Percentiles rank a stretch among this genome's conserved stretches.
Evolutionary conservation across 2,888 invertebrate species (phyloP).

Genomic region (Rhagonycha lutea): DNA sequence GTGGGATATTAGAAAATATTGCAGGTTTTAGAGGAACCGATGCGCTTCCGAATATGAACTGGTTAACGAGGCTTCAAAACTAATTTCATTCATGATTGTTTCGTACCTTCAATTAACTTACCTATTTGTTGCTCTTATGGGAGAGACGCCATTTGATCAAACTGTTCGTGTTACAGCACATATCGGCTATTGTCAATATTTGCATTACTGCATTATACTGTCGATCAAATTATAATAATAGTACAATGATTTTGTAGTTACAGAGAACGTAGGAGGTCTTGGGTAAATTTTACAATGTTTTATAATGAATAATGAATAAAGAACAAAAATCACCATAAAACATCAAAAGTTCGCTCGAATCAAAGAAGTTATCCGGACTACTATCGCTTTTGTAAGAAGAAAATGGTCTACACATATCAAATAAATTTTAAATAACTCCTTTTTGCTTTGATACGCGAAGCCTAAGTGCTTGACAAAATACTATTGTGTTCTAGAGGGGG

Average conservation of each 20-base stretch:
- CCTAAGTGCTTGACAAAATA: neutral
- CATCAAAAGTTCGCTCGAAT: neutral
- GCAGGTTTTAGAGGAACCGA: neutral
- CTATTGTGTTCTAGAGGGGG: too few relatives aligned
- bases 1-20: neutral
- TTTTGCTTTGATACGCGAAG: neutral
- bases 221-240: neutral
- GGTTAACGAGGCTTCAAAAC: slow-evolving; percentile 1
- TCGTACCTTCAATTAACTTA: neutral
- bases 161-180: slow-evolving; percentile 8
- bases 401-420: neutral
- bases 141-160: slow-evolving; percentile 24
- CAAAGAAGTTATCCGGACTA: neutral
- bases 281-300: neutral
- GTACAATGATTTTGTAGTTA: neutral
- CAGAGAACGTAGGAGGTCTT: neutral
- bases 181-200: neutral
- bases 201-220: neutral
- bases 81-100: neutral
- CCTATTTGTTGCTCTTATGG: slow-evolving; percentile 18
- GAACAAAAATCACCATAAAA: neutral
- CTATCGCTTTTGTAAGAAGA: neutral
- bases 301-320: neutral
- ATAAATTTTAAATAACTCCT: neutral
- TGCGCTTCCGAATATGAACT: neutral